Percentiles rank a stretch among this genome's conserved stretches.
These are phyloP conservation scores for Amiota minor DNA, from an alignment of 2,888 invertebrate genomes.

Conservation along the genomic window DNA sequence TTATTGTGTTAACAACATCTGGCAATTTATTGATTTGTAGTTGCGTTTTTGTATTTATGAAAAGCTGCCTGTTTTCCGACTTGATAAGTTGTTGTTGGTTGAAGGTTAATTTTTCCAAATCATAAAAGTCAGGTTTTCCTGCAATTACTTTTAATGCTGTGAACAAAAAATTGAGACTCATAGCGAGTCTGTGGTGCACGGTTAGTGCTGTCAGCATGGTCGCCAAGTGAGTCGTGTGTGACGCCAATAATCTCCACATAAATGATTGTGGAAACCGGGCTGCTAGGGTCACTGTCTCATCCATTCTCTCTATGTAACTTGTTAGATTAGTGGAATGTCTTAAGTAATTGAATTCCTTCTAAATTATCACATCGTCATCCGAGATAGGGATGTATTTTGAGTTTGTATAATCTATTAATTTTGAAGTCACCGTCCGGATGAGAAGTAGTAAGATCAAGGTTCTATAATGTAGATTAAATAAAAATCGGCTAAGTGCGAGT, in stretches of 20 bases:
- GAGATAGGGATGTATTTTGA: conserved; percentile 3
- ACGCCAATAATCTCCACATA: no score
- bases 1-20: conserved; percentile 24
- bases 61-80: conserved; percentile 6
- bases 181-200: background rate
- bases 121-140: conserved; percentile 25
- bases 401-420: conserved; percentile 9
- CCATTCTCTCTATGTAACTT: conserved; percentile 10
- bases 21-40: conserved; percentile 29
- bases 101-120: conserved; percentile 16
- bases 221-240: no score
- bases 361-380: conserved; percentile 18
- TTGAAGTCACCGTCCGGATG: background rate
- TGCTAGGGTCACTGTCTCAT: conserved; percentile 20
- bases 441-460: background rate
- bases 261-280: conserved; percentile 26
- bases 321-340: conserved; percentile 7
- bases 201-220: no score
- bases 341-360: conserved; percentile 6
- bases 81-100: conserved; percentile 6
- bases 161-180: conserved; percentile 14
- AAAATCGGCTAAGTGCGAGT: no score
- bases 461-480: background rate
- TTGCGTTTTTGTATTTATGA: conserved; percentile 25
- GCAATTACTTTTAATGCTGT: conserved; percentile 22